A percentile compares a stretch with the other conserved stretches of the same genome.
phyloP scores from a whole-genome alignment of 64 coral and sea anemone genomes.

The Acropora tenuis region DNA sequence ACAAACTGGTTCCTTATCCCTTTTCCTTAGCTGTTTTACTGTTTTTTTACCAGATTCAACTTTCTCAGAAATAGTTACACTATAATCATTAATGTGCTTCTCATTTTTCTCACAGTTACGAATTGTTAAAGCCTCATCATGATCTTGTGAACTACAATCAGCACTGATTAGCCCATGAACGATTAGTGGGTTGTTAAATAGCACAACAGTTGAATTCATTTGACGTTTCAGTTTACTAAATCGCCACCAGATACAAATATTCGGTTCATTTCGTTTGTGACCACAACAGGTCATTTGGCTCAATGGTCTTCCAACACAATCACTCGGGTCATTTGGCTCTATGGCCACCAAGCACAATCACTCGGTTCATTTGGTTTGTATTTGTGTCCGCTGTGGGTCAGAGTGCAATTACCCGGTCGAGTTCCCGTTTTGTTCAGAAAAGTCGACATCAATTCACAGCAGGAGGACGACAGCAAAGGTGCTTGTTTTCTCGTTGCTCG shows the following conservation, averaged over 20 bases:
- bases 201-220: conserved; percentile 3
- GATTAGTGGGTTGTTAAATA: not conserved
- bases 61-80: conserved; percentile 36
- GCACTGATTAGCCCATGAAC: conserved; percentile 23
- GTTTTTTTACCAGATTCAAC: not conserved
- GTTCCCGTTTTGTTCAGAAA: conserved; percentile 36
- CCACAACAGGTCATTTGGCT: too few relatives aligned
- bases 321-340: not conserved
- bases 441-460: too few relatives aligned
- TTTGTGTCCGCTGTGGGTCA: conserved; percentile 22
- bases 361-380: not conserved
- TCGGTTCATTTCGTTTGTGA: too few relatives aligned
- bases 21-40: not conserved
- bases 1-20: conserved; percentile 13
- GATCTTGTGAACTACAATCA: conserved; percentile 13
- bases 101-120: conserved; percentile 10
- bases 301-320: too few relatives aligned
- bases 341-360: conserved; percentile 4
- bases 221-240: not conserved
- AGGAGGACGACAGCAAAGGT: too few relatives aligned
- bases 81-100: conserved; percentile 9
- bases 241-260: too few relatives aligned
- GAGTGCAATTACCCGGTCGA: conserved; percentile 16
- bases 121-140: conserved; percentile 28
- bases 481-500: too few relatives aligned